Percentiles rank a stretch among this genome's conserved stretches.
These are phyloP conservation scores for Diuraphis noxia DNA, from an alignment of 1,140 invertebrate species.

Conservation along the genomic window DNA sequence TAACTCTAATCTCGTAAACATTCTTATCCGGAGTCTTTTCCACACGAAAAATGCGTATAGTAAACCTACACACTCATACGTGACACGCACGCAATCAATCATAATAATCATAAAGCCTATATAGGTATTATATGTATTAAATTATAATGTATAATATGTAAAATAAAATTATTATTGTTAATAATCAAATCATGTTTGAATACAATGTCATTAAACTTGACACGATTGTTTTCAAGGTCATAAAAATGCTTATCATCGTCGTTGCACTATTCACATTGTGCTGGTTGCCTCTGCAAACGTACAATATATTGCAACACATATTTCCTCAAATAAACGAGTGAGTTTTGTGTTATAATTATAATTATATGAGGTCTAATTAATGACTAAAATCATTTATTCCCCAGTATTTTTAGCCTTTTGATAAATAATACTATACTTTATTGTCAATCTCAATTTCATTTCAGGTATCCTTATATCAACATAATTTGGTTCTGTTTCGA, in stretches of 20 bases:
- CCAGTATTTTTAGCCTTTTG: neutral
- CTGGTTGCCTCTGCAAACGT: constrained; percentile 79
- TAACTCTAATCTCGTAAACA: neutral
- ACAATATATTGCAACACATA: constrained; percentile 72
- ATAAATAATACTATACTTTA: neutral
- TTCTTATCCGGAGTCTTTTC: neutral
- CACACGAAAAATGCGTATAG: neutral
- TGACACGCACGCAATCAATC: neutral
- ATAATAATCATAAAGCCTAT: neutral
- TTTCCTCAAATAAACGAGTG: constrained; percentile 73
- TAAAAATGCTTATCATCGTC: constrained; percentile 81
- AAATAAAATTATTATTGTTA: neutral
- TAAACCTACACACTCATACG: neutral
- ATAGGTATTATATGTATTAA: too few relatives aligned
- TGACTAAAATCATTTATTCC: neutral
- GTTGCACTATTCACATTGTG: constrained; percentile 77
- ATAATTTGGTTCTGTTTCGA: constrained; percentile 80
- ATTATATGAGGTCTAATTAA: neutral
- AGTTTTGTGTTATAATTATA: constrained; percentile 60
- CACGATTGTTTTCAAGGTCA: constrained; percentile 66
- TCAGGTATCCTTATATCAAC: constrained; percentile 74
- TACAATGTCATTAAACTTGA: neutral
- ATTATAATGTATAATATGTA: neutral
- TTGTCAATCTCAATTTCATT: neutral
- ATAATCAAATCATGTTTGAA: neutral